Evolutionary conservation across 2,888 invertebrate genomes (phyloP).

Genomic region (Malthinus flaveolus): DNA sequence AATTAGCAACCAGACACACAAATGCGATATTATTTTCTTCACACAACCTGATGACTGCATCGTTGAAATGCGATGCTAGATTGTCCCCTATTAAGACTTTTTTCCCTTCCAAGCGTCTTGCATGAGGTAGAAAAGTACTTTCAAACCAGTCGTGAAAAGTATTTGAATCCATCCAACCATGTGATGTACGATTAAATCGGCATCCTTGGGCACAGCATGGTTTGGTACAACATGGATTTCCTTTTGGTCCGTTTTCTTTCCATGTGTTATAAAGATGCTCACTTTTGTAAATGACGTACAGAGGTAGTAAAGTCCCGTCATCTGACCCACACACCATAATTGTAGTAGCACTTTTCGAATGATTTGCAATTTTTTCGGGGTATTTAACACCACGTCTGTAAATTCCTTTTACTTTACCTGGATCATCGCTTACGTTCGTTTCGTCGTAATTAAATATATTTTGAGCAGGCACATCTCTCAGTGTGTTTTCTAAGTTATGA

Average conservation of each 20-base stretch:
- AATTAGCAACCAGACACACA: neutral
- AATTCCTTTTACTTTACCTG: constrained; percentile 38
- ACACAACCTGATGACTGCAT: neutral
- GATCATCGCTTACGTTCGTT: constrained; percentile 45
- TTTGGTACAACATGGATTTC: constrained; percentile 27
- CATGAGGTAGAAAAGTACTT: constrained; percentile 1
- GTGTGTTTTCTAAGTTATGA: constrained; percentile 21
- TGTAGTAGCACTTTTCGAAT: constrained; percentile 34
- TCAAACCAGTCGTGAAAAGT: constrained; percentile 17
- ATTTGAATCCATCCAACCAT: constrained; percentile 17
- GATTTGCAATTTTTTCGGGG: constrained; percentile 36
- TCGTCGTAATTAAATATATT: constrained; percentile 46
- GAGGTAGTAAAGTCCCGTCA: constrained; percentile 44
- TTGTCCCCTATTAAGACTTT: neutral
- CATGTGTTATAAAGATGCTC: constrained; percentile 40
- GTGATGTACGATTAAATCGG: constrained; percentile 9
- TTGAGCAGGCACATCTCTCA: constrained; percentile 26
- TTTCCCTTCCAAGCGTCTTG: neutral
- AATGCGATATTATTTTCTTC: neutral
- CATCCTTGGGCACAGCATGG: constrained; percentile 7
- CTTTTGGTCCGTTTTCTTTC: constrained; percentile 23
- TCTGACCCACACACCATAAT: constrained; percentile 50
- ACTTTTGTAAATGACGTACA: constrained; percentile 51
- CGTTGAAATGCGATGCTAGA: neutral
- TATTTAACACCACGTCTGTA: constrained; percentile 40